These are phyloP conservation scores for Hermaeophaga mercurialis DNA, from an alignment of 2,888 invertebrate species.

Conservation along the genomic window DNA sequence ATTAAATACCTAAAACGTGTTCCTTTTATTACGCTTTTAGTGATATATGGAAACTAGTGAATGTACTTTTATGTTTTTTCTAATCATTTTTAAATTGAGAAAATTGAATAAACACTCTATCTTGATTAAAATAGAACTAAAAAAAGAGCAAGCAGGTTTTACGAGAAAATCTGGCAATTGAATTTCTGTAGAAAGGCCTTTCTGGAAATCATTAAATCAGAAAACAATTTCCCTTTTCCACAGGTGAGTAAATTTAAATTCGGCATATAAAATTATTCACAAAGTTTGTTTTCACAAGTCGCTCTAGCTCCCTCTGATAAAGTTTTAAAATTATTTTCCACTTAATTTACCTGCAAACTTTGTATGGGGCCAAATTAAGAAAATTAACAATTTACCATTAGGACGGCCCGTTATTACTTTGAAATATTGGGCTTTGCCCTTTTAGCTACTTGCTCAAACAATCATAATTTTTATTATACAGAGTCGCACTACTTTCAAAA, in stretches of 20 bases:
- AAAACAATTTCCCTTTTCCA: background rate
- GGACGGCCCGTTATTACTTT: background rate
- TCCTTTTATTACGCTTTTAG: too few species aligned
- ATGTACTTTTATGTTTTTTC: too few species aligned
- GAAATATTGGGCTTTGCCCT: background rate
- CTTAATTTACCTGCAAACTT: slow-evolving; percentile 1
- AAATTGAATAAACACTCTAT: too few species aligned
- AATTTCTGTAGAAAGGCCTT: too few species aligned
- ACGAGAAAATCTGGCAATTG: too few species aligned
- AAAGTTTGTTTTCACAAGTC: background rate
- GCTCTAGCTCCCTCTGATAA: background rate
- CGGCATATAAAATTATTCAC: background rate
- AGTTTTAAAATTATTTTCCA: slow-evolving; percentile 10
- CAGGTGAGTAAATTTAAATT: background rate
- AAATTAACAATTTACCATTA: slow-evolving; percentile 1
- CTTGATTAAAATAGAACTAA: too few species aligned
- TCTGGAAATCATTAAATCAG: background rate
- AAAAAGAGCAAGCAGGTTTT: too few species aligned
- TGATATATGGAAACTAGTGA: too few species aligned
- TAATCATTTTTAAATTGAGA: too few species aligned
- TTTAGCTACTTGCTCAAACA: background rate
- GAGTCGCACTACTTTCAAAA: too few species aligned
- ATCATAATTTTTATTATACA: too few species aligned
- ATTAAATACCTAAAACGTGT: too few species aligned
- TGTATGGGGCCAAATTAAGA: background rate